Conservation (phyloP, 2,113 vertebrate genomes). For the Empidonax traillii region DNA sequence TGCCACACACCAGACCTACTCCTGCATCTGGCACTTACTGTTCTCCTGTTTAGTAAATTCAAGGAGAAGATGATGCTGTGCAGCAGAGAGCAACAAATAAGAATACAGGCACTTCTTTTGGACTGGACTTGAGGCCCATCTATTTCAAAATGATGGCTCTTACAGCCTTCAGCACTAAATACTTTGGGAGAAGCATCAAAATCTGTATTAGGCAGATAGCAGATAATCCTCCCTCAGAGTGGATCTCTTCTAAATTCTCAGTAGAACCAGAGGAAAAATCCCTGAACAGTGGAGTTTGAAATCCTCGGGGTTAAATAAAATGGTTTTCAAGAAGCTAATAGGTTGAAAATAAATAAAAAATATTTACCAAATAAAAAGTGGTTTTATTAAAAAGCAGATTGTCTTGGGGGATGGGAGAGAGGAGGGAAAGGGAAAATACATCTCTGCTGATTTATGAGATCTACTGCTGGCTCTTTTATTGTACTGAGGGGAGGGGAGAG, state of each 20-base stretch:
- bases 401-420: background rate
- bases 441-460: background rate
- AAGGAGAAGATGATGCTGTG: background rate
- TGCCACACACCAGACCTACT: background rate
- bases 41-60: background rate
- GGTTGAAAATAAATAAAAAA: background rate
- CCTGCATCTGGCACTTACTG: background rate
- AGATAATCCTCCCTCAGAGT: constrained; percentile 41
- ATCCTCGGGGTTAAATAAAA: constrained; percentile 4
- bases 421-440: background rate
- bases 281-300: background rate
- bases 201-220: constrained; percentile 48
- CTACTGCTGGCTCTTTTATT: background rate
- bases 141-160: background rate
- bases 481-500: background rate
- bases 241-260: constrained; percentile 19
- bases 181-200: background rate
- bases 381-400: background rate
- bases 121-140: background rate
- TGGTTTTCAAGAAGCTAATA: background rate
- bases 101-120: background rate
- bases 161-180: background rate
- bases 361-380: background rate
- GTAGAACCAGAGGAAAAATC: background rate
- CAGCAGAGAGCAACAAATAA: background rate